Percentiles rank a stretch among this genome's conserved stretches.
Conservation (phyloP, 53 echinoderm and acorn worm genomes). For the Antedon mediterranea region DNA sequence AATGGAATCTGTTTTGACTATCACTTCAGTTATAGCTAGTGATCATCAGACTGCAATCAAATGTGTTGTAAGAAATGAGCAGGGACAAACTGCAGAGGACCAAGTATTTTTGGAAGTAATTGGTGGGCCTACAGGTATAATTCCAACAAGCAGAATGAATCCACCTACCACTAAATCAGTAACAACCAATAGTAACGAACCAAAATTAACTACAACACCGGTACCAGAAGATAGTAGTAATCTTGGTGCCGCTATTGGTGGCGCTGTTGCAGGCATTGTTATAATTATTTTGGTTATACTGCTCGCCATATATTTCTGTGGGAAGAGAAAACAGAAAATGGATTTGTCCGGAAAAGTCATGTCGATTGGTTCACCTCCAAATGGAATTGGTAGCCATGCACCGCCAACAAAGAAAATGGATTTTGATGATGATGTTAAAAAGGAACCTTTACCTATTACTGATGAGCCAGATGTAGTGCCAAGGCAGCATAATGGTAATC, state of each 20-base stretch:
- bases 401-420: background rate
- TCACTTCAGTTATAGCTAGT: background rate
- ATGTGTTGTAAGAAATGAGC: background rate
- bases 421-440: background rate
- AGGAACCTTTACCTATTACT: background rate
- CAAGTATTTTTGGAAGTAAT: background rate
- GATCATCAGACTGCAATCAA: background rate
- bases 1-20: background rate
- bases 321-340: background rate
- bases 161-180: background rate
- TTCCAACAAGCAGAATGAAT: background rate
- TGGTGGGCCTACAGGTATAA: background rate
- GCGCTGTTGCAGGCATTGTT: background rate
- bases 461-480: background rate
- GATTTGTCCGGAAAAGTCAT: background rate
- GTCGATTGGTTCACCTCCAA: background rate
- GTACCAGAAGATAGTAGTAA: background rate
- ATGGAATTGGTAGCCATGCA: background rate
- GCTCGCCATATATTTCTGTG: background rate
- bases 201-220: background rate
- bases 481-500: background rate
- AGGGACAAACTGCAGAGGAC: background rate
- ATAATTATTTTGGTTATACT: background rate
- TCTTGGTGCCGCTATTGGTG: background rate
- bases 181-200: background rate